Evolutionary conservation across 2,888 invertebrate genomes (phyloP).

Genomic region (Morpho helenor): DNA sequence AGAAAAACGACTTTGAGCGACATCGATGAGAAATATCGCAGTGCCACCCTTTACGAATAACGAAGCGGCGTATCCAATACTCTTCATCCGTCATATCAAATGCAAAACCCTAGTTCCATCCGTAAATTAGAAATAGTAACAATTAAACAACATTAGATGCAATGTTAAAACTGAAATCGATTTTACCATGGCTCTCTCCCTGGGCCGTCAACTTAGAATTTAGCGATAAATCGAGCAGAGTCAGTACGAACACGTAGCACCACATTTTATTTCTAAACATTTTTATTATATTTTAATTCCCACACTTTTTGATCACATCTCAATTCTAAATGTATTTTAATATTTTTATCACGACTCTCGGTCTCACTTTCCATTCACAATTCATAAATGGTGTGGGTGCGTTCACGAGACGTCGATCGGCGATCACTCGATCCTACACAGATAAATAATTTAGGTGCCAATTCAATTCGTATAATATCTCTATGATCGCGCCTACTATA

Average conservation of each 20-base stretch:
- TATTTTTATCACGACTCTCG: constrained; percentile 35
- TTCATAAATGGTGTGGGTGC: constrained; percentile 27
- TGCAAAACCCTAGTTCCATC: not conserved
- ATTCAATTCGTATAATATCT: too few species aligned
- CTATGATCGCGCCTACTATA: too few species aligned
- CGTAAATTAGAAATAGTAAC: not conserved
- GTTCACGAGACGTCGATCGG: constrained; percentile 11
- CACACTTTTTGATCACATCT: constrained; percentile 63
- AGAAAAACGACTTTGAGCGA: constrained; percentile 48
- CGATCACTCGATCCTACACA: too few species aligned
- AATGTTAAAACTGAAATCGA: constrained; percentile 45
- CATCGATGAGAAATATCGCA: constrained; percentile 61
- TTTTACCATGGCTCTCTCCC: constrained; percentile 87
- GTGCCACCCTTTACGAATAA: constrained; percentile 14
- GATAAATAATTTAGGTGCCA: too few species aligned
- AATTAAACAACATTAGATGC: not conserved
- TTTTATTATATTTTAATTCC: constrained; percentile 43
- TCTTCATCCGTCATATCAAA: constrained; percentile 3
- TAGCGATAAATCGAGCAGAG: constrained; percentile 82
- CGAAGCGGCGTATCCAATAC: constrained; percentile 21
- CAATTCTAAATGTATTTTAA: constrained; percentile 36
- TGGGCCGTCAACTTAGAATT: constrained; percentile 85
- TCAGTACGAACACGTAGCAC: constrained; percentile 83
- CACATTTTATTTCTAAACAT: constrained; percentile 80
- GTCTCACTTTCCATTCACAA: constrained; percentile 31